Evolutionary conservation across 2,797 vertebrate species (phyloP), one percentile per base, ranked within the genome.

Genomic region (Pangasius sanitwongsei): DNA sequence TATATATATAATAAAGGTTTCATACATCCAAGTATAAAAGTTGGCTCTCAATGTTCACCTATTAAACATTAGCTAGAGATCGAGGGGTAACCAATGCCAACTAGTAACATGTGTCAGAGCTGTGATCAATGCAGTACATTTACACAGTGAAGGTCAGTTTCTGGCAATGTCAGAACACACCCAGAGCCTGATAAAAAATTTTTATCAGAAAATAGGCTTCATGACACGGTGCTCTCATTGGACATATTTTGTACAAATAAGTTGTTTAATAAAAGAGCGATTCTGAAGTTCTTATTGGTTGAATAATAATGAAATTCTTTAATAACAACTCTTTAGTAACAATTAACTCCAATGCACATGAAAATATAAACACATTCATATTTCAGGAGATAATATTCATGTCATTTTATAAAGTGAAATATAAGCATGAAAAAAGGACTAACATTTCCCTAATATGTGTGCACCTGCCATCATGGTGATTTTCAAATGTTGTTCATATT

Each of bases 1-100:
- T n/a, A n/a, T n/a, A n/a, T n/a, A n/a, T n/a, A n/a, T n/a, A n/a
- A n/a, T n/a, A n/a, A n/a, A n/a, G n/a, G n/a, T n/a, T n/a, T n/a
- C n/a, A n/a, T n/a, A n/a, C n/a, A n/a, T n/a, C n/a, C 37, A 28
- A 28, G 41, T 41, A 41, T 41, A 41, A 41, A 41, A 41, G 25
- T 28, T 50, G 44, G 41, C 28, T 20, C 3, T 55, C 6, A 82
- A 4, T 82, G 55, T 82, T 44, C 57, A 34, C 11, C 63, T 85
- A 85, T 85, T 69, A 85, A 85, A 85, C 65, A 85, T 53, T 85
- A 85, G 28, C 44, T 23, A 23, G 48, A 50, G 44, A 53, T 67
- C 44, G 16, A 31, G 83, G 59, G 23, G 63, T 85, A 85, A 34
- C 63, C 28, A 50, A 50, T 69, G 63, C 44, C 63, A 28, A 28